Conservation (phyloP, 2,797 vertebrate species). For the Myripristis jacobus region DNA sequence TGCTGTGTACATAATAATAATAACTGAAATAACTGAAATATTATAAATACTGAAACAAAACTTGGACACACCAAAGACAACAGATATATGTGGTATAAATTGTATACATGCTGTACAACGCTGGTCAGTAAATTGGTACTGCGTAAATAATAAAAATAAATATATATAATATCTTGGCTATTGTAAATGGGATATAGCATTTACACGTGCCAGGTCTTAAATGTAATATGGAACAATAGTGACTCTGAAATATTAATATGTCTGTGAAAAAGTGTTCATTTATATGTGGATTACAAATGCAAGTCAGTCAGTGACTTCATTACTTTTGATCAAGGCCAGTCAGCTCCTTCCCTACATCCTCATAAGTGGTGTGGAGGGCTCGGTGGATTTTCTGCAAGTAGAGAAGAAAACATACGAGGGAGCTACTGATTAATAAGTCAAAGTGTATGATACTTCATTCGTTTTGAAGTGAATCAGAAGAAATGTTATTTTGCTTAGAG, state of each 20-base stretch:
- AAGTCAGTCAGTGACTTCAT: constrained; percentile 39
- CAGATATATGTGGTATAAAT: not conserved
- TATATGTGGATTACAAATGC: not conserved
- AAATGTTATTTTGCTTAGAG: constrained; percentile 27
- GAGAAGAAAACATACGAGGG: constrained; percentile 3
- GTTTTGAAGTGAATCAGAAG: constrained; percentile 27
- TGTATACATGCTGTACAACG: too few relatives aligned
- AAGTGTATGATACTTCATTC: constrained; percentile 23
- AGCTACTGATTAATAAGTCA: constrained; percentile 4
- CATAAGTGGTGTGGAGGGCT: constrained; percentile 86
- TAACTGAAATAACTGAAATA: not conserved
- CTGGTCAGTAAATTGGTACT: not conserved
- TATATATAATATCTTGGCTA: too few relatives aligned
- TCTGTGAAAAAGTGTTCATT: not conserved
- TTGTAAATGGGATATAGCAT: not conserved
- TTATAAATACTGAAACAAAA: not conserved
- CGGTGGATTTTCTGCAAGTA: constrained; percentile 91
- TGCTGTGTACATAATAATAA: too few relatives aligned
- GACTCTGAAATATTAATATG: not conserved
- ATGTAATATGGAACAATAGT: not conserved
- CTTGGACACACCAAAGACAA: too few relatives aligned
- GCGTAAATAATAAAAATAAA: not conserved
- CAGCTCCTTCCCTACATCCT: constrained; percentile 81
- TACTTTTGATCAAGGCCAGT: constrained; percentile 85
- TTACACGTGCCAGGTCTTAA: not conserved